Base-by-base conservation (phyloP, 2,113 vertebrate genomes). In the Archocentrus centrarchus region DNA sequence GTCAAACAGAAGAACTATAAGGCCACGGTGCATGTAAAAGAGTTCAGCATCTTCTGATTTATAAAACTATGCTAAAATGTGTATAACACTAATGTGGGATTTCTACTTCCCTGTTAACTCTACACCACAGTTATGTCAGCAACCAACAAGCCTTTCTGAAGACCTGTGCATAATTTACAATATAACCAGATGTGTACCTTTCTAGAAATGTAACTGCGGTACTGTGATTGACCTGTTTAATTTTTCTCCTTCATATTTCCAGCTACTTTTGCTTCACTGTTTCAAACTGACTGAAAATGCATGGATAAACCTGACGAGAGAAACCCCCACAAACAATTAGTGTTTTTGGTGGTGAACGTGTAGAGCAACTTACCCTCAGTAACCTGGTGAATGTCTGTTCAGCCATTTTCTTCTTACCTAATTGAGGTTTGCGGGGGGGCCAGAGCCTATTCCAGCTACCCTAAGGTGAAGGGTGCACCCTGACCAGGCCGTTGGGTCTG, bases 391-490 rank as follows among this genome's bases (percentile, higher is more conserved):
- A 50, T 17, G 10, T 41, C 39, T 9, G 3, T 41, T 9, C 39
- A 39, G 32, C 32, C 32, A 35, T 35, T 6, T 35, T 39, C 37
- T 5, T 8, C 37, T 2, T 10, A 39, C 9, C 37, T 9, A 41
- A 6, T 10, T 41, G 8, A 41, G 9, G 39, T 7, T 39, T 9
- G 39, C 2, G 10, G 39, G 39, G 39, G 39, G 39, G 10, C 37
- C 9, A 7, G 7, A 15, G 39, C 39, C 39, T 41, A 41, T 41
- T 9, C 9, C 9, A 41, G 44, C 44, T 63, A n/a, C 17, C 32
- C 20, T 2, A 37, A 5, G 18, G 61, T 13, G 0, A 35, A 0
- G 27, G n/a, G 30, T 62, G 32, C 18, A n/a, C 18, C 32, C 37
- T 63, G 32, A 32, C 14, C 18, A 37, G 1, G 11, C 37, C 13